Percentiles rank a stretch among this genome's conserved stretches.
Conservation (phyloP, 2,113 vertebrate genomes). For the Oncorhynchus keta region DNA sequence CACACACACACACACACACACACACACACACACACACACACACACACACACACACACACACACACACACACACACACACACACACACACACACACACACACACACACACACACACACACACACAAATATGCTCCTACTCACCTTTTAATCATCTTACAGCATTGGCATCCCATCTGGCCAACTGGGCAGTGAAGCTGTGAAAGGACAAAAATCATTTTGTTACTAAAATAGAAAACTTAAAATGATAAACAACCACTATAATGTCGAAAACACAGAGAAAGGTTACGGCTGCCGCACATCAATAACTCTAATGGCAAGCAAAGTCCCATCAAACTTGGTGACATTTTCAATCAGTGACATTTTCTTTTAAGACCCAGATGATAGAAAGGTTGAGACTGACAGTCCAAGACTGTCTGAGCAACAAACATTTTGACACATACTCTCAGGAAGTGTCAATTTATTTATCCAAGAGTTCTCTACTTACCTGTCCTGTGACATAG, state of each 20-base stretch:
- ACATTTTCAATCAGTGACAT: constrained; percentile 6
- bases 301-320: not conserved
- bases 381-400: constrained; percentile 19
- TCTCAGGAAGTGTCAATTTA: constrained; percentile 12
- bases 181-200: constrained; percentile 61
- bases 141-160: constrained; percentile 97
- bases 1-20: too few species aligned
- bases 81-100: too few species aligned
- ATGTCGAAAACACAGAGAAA: not conserved
- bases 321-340: not conserved
- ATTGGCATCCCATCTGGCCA: constrained; percentile 97
- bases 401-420: not conserved
- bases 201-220: constrained; percentile 26
- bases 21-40: too few species aligned
- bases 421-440: not conserved
- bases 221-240: not conserved
- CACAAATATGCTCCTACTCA: constrained; percentile 58
- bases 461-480: constrained; percentile 32
- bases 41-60: too few species aligned
- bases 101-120: not conserved
- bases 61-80: too few species aligned
- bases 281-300: not conserved
- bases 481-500: constrained; percentile 38
- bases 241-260: not conserved
- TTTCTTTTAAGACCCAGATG: not conserved